Conservation (phyloP, 2,113 vertebrate genomes). For the Halichoerus grypus region DNA sequence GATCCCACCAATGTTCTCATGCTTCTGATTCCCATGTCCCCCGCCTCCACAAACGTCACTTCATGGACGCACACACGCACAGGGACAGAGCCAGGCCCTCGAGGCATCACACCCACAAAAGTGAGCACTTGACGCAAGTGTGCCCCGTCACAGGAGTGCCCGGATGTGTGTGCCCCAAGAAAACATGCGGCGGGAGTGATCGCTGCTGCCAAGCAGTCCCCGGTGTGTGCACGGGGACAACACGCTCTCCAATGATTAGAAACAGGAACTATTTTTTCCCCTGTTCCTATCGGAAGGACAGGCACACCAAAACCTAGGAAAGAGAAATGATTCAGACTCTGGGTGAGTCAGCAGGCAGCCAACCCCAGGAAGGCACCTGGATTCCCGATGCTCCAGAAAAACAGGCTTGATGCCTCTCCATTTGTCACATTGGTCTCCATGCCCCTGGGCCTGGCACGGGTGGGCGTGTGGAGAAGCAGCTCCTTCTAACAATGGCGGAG, state of each 20-base stretch:
- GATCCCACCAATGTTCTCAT: no score
- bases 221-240: not conserved
- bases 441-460: not conserved
- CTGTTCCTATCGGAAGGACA: not conserved
- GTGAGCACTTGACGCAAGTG: accelerated
- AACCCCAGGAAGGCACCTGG: not conserved
- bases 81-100: not conserved
- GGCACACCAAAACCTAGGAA: not conserved
- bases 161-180: accelerated
- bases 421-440: not conserved
- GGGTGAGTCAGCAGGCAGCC: not conserved
- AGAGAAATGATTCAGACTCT: not conserved
- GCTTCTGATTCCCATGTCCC: not conserved
- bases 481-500: not conserved
- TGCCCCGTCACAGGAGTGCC: accelerated
- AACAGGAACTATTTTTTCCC: accelerated
- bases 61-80: not conserved
- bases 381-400: conserved; percentile 27
- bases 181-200: no score
- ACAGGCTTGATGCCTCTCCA: not conserved
- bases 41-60: accelerated
- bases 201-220: accelerated
- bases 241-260: not conserved
- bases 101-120: not conserved
- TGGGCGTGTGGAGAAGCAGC: not conserved